Percentiles rank a stretch among this genome's conserved stretches.
Conservation (phyloP, 2,113 vertebrate genomes). For the Ornithorhynchus anatinus region DNA sequence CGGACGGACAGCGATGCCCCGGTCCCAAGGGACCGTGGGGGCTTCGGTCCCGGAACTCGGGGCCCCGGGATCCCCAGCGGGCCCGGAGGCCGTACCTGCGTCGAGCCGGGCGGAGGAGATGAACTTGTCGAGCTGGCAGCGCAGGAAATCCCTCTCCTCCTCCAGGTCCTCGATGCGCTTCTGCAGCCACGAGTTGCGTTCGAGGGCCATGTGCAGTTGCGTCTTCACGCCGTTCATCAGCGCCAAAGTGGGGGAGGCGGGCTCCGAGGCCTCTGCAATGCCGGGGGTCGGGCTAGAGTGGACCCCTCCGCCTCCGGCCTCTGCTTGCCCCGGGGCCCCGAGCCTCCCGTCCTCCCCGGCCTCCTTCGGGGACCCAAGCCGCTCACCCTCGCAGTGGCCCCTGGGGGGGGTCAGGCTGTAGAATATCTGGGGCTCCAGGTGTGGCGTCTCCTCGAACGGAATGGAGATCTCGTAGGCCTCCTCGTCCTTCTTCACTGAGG, state of each 20-base stretch:
- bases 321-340: background rate
- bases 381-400: slow-evolving; percentile 79
- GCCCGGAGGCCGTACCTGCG: slow-evolving; percentile 28
- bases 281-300: rapidly evolving
- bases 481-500: slow-evolving; percentile 83
- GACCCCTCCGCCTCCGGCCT: background rate
- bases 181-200: slow-evolving; percentile 89
- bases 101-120: slow-evolving; percentile 84
- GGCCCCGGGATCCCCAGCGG: background rate
- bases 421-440: slow-evolving; percentile 67
- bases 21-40: no score
- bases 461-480: slow-evolving; percentile 79
- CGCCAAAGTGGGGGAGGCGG: slow-evolving; percentile 69
- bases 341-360: background rate
- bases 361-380: background rate
- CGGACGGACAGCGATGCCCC: no score
- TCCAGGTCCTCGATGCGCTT: slow-evolving; percentile 89
- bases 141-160: slow-evolving; percentile 87
- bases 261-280: slow-evolving; percentile 47
- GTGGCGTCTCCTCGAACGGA: slow-evolving; percentile 80
- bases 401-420: slow-evolving; percentile 75
- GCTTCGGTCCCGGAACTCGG: no score
- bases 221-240: slow-evolving; percentile 81
- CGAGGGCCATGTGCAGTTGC: slow-evolving; percentile 88
- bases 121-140: slow-evolving; percentile 88